Percentiles rank a stretch among this genome's conserved stretches.
phyloP scores from a whole-genome alignment of 2,113 vertebrate genomes.

The cattle (Bos taurus) region DNA sequence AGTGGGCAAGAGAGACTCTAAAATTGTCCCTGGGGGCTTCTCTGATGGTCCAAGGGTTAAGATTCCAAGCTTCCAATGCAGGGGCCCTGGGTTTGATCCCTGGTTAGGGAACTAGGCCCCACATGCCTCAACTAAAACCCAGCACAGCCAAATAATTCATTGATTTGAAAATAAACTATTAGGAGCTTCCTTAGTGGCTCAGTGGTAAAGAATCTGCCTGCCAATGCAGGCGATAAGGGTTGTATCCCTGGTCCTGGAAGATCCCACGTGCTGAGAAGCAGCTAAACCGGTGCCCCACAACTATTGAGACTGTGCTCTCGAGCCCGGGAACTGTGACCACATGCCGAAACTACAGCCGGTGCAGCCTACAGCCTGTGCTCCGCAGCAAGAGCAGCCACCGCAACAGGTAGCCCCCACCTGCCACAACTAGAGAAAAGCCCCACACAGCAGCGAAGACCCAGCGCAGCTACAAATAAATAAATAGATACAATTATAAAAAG shows the following conservation, averaged over 20 bases:
- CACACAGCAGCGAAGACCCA: not conserved
- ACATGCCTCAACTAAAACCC: not conserved
- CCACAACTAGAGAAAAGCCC: not conserved
- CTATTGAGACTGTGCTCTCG: not conserved
- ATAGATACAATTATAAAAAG: not conserved
- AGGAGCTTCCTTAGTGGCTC: not conserved
- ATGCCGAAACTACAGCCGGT: fast-evolving
- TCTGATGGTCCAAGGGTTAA: not conserved
- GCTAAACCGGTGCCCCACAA: not conserved
- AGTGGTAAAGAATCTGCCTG: not conserved
- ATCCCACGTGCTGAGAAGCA: not conserved
- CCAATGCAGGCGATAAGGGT: not conserved
- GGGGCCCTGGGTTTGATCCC: not conserved
- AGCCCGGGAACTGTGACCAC: fast-evolving
- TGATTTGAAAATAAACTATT: not conserved
- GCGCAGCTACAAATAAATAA: not conserved
- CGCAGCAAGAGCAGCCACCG: not conserved
- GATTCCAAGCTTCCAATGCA: not conserved
- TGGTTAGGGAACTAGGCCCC: not conserved
- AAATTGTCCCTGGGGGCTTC: not conserved
- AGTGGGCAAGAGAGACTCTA: not conserved
- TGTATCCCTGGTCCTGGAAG: not conserved
- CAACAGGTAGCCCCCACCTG: not conserved
- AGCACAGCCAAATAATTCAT: not conserved
- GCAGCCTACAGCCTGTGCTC: not conserved